These are phyloP conservation scores for Mustela lutreola DNA, from an alignment of 2,113 vertebrate genomes.

Conservation along the genomic window DNA sequence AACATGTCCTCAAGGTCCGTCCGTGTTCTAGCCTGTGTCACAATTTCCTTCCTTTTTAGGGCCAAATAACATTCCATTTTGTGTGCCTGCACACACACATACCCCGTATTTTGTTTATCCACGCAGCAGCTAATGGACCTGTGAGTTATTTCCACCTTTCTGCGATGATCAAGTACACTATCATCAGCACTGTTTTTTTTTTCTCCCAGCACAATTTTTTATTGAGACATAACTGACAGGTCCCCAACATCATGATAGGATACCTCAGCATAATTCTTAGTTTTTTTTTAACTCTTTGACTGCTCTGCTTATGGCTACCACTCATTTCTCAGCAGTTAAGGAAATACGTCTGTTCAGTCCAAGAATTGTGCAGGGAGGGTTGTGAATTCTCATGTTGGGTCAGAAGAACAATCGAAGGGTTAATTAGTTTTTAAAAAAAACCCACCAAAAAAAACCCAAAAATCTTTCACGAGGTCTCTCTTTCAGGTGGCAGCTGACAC, in stretches of 20 bases:
- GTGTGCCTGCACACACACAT: neutral
- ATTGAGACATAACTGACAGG: neutral
- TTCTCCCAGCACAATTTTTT: neutral
- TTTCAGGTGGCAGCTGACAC: constrained; percentile 55
- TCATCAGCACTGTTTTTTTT: neutral
- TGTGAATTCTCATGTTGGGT: neutral
- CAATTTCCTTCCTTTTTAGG: neutral
- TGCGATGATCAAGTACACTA: neutral
- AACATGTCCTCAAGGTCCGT: neutral
- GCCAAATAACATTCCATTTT: neutral
- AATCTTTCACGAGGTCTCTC: neutral
- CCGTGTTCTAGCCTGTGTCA: neutral
- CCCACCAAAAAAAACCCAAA: neutral
- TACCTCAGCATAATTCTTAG: neutral
- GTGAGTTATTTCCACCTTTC: neutral
- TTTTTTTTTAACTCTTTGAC: neutral
- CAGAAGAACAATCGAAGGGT: constrained; percentile 40
- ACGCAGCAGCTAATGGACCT: neutral
- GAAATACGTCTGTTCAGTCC: neutral
- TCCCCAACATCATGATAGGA: neutral
- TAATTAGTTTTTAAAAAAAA: neutral
- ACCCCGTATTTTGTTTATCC: neutral
- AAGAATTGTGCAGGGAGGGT: neutral
- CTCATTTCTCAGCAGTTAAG: neutral
- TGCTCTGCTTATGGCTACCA: neutral